These are phyloP conservation scores for Chrysemys picta DNA, from an alignment of 2,113 vertebrate genomes.

Conservation along the genomic window DNA sequence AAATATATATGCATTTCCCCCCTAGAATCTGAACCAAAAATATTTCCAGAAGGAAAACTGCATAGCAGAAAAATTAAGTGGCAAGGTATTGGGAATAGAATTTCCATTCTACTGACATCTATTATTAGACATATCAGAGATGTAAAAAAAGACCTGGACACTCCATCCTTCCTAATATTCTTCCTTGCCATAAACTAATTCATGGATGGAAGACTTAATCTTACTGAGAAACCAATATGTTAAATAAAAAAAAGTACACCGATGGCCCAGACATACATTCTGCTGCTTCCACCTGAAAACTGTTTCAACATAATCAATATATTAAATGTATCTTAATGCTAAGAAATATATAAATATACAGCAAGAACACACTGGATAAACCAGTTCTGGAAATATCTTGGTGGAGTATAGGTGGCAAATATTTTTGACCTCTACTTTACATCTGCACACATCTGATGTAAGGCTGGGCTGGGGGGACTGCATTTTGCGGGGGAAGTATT, in stretches of 20 bases:
- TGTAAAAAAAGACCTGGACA: neutral
- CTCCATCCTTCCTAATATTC: neutral
- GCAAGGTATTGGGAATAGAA: neutral
- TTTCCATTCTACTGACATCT: neutral
- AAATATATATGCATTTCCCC: neutral
- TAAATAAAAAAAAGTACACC: neutral
- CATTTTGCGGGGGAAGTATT: neutral
- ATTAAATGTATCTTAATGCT: neutral
- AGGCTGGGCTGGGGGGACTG: neutral
- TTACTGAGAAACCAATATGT: neutral
- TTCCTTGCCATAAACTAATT: neutral
- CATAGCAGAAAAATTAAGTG: constrained; percentile 10
- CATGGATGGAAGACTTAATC: neutral
- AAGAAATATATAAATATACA: neutral
- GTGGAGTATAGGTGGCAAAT: neutral
- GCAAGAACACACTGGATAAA: neutral
- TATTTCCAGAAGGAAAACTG: constrained; percentile 5
- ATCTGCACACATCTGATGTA: neutral
- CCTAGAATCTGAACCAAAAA: neutral
- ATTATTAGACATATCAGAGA: neutral
- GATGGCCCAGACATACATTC: neutral
- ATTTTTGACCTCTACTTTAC: neutral
- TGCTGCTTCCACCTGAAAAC: neutral
- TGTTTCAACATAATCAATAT: neutral
- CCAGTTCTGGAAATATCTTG: neutral